Evolutionary conservation across 2,888 invertebrate species (phyloP).

Genomic region (Eudemis profundana): DNA sequence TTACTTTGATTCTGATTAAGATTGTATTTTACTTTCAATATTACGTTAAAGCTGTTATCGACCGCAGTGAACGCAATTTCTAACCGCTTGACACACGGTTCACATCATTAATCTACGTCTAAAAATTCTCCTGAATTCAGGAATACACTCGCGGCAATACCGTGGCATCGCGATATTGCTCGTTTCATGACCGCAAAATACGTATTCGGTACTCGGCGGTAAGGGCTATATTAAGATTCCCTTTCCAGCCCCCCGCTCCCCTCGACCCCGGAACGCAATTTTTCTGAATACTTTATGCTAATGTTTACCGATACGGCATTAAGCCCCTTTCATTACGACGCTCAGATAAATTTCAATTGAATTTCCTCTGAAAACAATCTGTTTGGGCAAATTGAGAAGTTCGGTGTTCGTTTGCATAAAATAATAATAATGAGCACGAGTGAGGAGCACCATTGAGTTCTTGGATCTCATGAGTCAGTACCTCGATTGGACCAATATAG

Average conservation of each 20-base stretch:
- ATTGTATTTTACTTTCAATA: neutral
- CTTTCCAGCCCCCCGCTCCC: constrained; percentile 55
- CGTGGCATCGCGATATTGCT: constrained; percentile 22
- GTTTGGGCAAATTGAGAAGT: constrained; percentile 72
- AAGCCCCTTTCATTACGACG: constrained; percentile 67
- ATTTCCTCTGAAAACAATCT: constrained; percentile 73
- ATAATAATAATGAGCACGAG: constrained; percentile 55
- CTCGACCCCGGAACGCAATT: constrained; percentile 64
- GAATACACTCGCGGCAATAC: constrained; percentile 27
- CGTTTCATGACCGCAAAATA: constrained; percentile 26
- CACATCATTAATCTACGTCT: constrained; percentile 29
- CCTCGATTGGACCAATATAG: neutral
- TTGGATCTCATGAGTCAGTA: neutral
- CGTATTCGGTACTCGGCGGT: constrained; percentile 29
- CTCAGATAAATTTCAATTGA: constrained; percentile 67
- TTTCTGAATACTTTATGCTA: constrained; percentile 74
- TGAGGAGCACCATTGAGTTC: constrained; percentile 3
- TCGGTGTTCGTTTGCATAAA: constrained; percentile 66
- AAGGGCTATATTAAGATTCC: constrained; percentile 66
- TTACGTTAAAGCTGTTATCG: neutral
- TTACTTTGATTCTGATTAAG: neutral
- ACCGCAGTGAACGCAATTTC: constrained; percentile 9
- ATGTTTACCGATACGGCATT: constrained; percentile 70
- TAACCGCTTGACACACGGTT: constrained; percentile 22
- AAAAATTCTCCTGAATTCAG: constrained; percentile 25